A percentile compares a stretch with the other conserved stretches of the same genome.
Conservation (phyloP, 2,888 invertebrate genomes). For the Phengaris alcon region DNA sequence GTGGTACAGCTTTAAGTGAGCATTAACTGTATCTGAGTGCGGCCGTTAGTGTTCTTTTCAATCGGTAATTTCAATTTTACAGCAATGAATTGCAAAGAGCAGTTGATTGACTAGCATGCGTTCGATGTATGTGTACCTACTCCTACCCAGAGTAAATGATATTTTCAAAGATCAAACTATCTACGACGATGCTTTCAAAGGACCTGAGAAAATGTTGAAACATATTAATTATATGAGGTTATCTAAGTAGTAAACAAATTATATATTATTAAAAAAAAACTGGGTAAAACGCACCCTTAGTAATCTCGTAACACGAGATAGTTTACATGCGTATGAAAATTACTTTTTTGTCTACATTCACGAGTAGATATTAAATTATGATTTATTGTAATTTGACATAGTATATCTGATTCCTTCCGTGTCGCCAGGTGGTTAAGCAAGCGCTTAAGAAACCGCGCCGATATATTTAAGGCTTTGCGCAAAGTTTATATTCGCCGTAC, state of each 20-base stretch:
- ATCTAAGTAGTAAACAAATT: background rate
- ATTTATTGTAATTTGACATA: conserved; percentile 11
- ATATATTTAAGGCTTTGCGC: conserved; percentile 18
- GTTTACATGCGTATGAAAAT: background rate
- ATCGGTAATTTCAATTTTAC: too few relatives aligned
- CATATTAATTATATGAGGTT: background rate
- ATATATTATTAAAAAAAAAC: background rate
- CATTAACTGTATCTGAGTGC: too few relatives aligned
- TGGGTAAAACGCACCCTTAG: background rate
- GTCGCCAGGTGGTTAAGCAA: conserved; percentile 9
- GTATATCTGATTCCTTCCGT: conserved; percentile 24
- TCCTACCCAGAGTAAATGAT: too few relatives aligned
- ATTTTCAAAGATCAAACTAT: too few relatives aligned
- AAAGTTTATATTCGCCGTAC: conserved; percentile 21
- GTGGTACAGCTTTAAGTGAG: too few relatives aligned
- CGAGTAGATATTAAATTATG: conserved; percentile 1
- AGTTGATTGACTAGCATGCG: too few relatives aligned
- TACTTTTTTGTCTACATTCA: background rate
- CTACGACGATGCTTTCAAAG: background rate
- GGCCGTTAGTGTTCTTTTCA: too few relatives aligned
- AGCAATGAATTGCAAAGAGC: too few relatives aligned
- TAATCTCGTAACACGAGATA: background rate
- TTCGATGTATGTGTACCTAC: too few relatives aligned
- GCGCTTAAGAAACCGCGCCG: conserved; percentile 4
- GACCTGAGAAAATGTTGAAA: background rate